These are phyloP conservation scores for Chironomus tentans DNA, from an alignment of 2,888 invertebrate genomes.

Conservation along the genomic window DNA sequence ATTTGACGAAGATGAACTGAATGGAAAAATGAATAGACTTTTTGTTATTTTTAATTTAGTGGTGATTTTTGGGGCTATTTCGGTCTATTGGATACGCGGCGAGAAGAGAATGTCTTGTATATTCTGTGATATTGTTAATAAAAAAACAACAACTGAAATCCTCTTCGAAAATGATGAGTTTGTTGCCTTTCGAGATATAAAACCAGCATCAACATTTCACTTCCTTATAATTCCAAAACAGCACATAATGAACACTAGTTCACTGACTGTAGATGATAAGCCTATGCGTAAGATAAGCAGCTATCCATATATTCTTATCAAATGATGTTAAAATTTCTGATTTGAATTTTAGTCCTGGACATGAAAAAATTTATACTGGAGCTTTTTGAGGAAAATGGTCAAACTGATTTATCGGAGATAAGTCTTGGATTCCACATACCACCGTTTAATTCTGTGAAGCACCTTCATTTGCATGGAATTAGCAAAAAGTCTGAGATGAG, in stretches of 20 bases:
- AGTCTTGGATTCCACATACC: slow-evolving; percentile 84
- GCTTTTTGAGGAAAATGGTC: slow-evolving; percentile 28
- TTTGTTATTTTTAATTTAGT: not conserved
- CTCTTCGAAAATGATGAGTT: slow-evolving; percentile 55
- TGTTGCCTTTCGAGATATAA: slow-evolving; percentile 35
- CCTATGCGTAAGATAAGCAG: slow-evolving; percentile 51
- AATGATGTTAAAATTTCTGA: too few species aligned
- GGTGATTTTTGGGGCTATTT: not conserved
- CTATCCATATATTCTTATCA: slow-evolving; percentile 29
- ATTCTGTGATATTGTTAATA: slow-evolving; percentile 65
- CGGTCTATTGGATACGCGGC: not conserved
- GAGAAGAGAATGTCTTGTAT: slow-evolving; percentile 44
- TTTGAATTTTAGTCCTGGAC: not conserved
- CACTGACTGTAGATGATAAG: slow-evolving; percentile 53
- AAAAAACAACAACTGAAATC: slow-evolving; percentile 51
- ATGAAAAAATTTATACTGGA: not conserved
- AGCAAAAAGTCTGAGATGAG: slow-evolving; percentile 69
- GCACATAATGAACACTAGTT: slow-evolving; percentile 67
- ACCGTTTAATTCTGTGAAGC: slow-evolving; percentile 72
- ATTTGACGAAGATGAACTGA: too few species aligned
- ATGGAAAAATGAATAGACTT: not conserved
- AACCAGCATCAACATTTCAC: slow-evolving; percentile 72
- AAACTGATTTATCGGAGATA: slow-evolving; percentile 35
- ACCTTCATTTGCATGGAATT: slow-evolving; percentile 80
- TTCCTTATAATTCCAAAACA: slow-evolving; percentile 65